These are phyloP conservation scores for Paguma larvata DNA, from an alignment of 2,797 vertebrate genomes.

Conservation along the genomic window DNA sequence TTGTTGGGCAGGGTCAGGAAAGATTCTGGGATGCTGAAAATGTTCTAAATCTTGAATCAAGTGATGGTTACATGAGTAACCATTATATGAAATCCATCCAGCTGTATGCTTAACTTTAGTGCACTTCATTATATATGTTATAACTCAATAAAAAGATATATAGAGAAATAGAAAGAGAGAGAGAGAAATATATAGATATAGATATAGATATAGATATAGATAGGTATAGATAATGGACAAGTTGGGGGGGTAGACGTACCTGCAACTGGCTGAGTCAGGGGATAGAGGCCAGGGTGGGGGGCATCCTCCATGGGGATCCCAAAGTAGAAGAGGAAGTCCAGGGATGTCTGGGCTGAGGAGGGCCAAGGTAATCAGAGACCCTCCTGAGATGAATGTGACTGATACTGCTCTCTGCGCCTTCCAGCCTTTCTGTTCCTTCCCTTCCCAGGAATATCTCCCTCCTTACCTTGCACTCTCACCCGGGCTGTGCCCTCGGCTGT, in stretches of 20 bases:
- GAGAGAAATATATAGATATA: background rate
- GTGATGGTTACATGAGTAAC: background rate
- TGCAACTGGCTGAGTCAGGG: constrained; percentile 74
- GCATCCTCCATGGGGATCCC: constrained; percentile 89
- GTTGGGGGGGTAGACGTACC: constrained; percentile 7
- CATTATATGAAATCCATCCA: background rate
- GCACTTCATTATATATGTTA: background rate
- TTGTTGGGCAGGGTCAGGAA: background rate
- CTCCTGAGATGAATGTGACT: background rate
- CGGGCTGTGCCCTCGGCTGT: constrained; percentile 86
- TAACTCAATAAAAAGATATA: background rate
- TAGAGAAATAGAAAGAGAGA: too few relatives aligned
- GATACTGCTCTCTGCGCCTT: background rate
- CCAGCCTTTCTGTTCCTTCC: background rate
- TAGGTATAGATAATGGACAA: background rate
- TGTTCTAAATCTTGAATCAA: background rate
- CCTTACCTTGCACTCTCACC: constrained; percentile 91
- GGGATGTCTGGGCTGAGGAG: constrained; percentile 89
- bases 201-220: background rate
- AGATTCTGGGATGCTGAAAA: background rate
- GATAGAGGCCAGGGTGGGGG: constrained; percentile 92
- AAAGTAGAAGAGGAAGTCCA: constrained; percentile 95
- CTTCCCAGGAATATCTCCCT: background rate
- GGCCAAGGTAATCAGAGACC: background rate
- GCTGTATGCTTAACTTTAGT: background rate